Evolutionary conservation across 2,113 vertebrate species (phyloP).

Genomic region (Empidonax alnorum): DNA sequence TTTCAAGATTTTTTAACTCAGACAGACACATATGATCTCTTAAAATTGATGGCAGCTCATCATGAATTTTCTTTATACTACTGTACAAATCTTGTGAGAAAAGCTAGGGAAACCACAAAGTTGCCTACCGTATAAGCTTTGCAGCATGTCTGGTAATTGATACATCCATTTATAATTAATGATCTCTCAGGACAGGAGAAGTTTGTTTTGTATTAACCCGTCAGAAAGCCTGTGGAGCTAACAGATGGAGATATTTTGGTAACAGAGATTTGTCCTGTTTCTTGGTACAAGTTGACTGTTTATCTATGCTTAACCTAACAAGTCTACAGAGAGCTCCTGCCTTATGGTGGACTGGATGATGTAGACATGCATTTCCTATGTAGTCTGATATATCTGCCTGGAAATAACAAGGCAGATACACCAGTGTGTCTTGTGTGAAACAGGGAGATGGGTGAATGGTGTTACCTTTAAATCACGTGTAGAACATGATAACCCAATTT

Average conservation of each 20-base stretch:
- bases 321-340: rapidly evolving
- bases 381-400: not conserved
- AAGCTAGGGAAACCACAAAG: not conserved
- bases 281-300: not conserved
- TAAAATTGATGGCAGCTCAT: not conserved
- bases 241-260: not conserved
- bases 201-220: not conserved
- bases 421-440: not conserved
- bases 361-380: rapidly evolving
- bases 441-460: not conserved
- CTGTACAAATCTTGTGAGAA: not conserved
- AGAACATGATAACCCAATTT: not conserved
- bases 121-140: not conserved
- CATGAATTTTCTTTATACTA: not conserved
- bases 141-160: not conserved
- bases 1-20: not conserved
- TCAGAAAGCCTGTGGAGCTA: not conserved
- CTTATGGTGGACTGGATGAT: not conserved
- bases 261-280: not conserved
- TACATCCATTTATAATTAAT: not conserved
- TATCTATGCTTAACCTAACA: not conserved
- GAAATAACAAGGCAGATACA: not conserved
- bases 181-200: not conserved
- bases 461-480: not conserved
- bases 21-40: rapidly evolving